Base-by-base conservation (phyloP, 2,888 invertebrate genomes). In the Odontocerum albicorne region DNA sequence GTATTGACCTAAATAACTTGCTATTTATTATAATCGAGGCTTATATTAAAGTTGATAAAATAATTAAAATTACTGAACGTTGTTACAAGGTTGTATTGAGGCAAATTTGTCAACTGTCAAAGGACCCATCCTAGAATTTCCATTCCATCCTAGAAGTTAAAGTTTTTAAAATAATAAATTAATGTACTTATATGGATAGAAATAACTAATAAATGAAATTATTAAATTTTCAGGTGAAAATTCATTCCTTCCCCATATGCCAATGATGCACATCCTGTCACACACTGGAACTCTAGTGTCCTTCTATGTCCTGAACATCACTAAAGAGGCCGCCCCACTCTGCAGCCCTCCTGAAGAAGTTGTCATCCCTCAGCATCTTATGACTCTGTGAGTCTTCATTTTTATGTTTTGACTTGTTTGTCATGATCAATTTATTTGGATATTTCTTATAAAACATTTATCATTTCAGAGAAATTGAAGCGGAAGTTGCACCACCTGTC, bases 211-310 rank as follows among this genome's bases (percentile, higher is more conserved):
- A n/a, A n/a, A 27, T 27, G 15, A n/a, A n/a, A n/a, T 38, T 13
- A 10, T 35, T 35, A 35, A 10, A 10, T 10, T 36, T 27, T 31
- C 64, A 81, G 79, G 81, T 50, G 87, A 87, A 57, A 82, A 77
- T 53, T 75, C 80, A 57, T 72, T 72, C 1, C 70, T 91, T 20
- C 85, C 87, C 0, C 83, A 88, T 3, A 89, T 90, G 80, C 95
- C 95, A 0, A 74, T 90, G 55, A 72, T 95, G 2, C 82, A 89
- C 50, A 77, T 93, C 6, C 71, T 95, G 7, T 87, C 90, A 0
- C 86, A 91, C 52, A 83, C 86, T 35, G 93, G 94, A 0, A 73
- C 87, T 10, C 76, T 96, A 17, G 85, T 88, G 1, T 79, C 88
- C 4, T 95, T 88, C 72, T 84, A 90, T 66, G 79, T 92, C 43